A percentile compares a stretch with the other conserved stretches of the same genome.
phyloP scores from a whole-genome alignment of 2,888 invertebrate genomes.

The Diarsia brunnea region DNA sequence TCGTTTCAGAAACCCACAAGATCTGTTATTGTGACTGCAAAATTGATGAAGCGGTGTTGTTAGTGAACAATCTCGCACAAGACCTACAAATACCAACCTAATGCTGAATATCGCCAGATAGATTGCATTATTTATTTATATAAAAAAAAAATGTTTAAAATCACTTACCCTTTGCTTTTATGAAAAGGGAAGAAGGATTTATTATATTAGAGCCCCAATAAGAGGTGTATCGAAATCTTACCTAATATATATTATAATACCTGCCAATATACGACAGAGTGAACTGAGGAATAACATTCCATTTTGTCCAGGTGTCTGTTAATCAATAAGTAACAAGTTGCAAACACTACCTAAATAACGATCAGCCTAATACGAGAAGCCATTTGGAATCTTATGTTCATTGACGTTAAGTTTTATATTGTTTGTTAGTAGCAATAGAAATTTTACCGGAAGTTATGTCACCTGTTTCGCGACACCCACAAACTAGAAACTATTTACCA shows the following conservation, averaged over 20 bases:
- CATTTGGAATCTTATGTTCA: constrained; percentile 61
- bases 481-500: constrained; percentile 63
- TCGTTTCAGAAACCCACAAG: no score
- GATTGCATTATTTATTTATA: no score
- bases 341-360: constrained; percentile 65
- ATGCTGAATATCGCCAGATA: no score
- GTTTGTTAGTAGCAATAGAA: constrained; percentile 61
- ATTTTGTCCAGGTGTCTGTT: constrained; percentile 48
- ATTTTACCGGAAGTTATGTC: constrained; percentile 49
- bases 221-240: constrained; percentile 44
- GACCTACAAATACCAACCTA: no score
- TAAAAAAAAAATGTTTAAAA: constrained; percentile 50
- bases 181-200: constrained; percentile 64
- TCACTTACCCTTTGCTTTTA: constrained; percentile 58
- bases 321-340: constrained; percentile 37
- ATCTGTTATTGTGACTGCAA: no score
- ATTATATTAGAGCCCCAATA: constrained; percentile 34
- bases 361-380: constrained; percentile 63
- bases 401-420: constrained; percentile 68
- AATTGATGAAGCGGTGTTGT: no score
- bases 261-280: constrained; percentile 49
- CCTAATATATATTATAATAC: constrained; percentile 55
- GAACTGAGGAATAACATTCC: constrained; percentile 57
- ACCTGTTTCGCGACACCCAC: constrained; percentile 51
- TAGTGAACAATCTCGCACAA: no score